Base-by-base conservation (phyloP, 2,888 invertebrate species). In the Tachystola acroxantha region DNA sequence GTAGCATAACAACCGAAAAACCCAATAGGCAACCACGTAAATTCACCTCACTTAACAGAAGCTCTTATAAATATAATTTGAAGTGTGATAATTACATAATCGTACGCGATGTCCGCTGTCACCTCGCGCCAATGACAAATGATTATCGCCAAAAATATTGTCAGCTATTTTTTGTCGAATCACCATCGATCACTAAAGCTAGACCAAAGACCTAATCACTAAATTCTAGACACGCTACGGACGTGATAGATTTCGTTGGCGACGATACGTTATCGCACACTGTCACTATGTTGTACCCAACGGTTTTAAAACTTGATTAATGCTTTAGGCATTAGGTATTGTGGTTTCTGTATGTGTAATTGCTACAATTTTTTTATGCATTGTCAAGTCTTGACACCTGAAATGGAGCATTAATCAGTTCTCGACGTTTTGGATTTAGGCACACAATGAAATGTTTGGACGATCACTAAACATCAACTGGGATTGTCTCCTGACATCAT, bases 381-480 rank as follows among this genome's bases (percentile, higher is more conserved):
- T 53, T 62, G 69, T 70, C 55, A 52, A 56, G 48, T 72, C 65
- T 74, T 80, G 77, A 79, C 81, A 81, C 79, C 79, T 77, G 78
- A 73, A 73, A 56, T 57, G 46, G 48, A 57, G 56, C 59, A 84
- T 85, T 78, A 82, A 82, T 84, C 82, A 81, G 75, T 67, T 84
- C 81, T 84, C 82, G 79, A 64, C 64, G 66, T 64, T 63, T 64
- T 63, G 63, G 67, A 72, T 72, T 64, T 68, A 60, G 73, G 66
- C 61, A n/a, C n/a, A n/a, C 64, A 68, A 63, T 61, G 58, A 54
- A 59, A 58, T 62, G 70, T 64, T 60, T 53, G 47, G 57, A 61
- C 64, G 58, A 78, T 78, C 74, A 73, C 72, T 75, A 67, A 67
- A 66, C 52, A 70, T 74, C 70, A 64, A 57, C 58, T 51, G 61